Conservation (phyloP, 2,797 vertebrate genomes). For the Numenius phaeopus region DNA sequence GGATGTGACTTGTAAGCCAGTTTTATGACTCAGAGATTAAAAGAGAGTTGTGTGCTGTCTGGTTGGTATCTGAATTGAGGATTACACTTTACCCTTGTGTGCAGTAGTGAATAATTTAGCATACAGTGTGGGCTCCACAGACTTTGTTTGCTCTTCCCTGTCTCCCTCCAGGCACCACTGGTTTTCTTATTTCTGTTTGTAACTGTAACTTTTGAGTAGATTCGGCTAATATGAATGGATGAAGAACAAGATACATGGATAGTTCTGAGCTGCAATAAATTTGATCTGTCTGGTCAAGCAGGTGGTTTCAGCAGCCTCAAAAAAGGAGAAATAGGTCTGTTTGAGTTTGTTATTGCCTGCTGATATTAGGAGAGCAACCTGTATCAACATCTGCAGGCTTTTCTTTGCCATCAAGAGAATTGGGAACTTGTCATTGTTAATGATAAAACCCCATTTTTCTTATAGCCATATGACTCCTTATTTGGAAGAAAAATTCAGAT, state of each 20-base stretch:
- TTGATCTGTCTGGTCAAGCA: neutral
- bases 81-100: neutral
- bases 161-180: neutral
- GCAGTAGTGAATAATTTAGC: neutral
- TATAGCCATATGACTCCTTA: neutral
- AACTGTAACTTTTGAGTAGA: neutral
- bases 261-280: neutral
- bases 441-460: neutral
- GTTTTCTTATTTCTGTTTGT: neutral
- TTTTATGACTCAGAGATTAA: neutral
- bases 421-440: neutral
- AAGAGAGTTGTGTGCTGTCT: neutral
- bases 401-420: neutral
- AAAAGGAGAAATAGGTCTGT: neutral
- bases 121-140: neutral
- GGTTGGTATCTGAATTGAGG: neutral
- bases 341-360: neutral
- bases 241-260: neutral
- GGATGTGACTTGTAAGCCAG: neutral
- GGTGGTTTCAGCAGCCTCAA: neutral
- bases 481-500: neutral
- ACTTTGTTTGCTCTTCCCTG: neutral
- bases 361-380: neutral
- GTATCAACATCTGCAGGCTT: neutral
- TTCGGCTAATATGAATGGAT: neutral